phyloP scores from a whole-genome alignment of 2,113 vertebrate genomes.

The Abramis brama region DNA sequence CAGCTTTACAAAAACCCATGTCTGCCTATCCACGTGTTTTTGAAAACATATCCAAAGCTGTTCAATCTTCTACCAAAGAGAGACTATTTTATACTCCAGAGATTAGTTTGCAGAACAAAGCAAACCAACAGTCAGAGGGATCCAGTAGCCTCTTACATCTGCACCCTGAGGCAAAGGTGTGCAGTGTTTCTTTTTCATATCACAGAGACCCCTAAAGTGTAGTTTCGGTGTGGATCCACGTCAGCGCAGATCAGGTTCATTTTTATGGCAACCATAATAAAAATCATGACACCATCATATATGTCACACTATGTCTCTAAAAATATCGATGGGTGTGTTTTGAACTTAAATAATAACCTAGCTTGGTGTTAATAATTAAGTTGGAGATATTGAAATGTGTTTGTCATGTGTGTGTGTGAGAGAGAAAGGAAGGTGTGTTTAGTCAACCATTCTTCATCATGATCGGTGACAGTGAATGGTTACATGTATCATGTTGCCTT shows the following conservation, averaged over 20 bases:
- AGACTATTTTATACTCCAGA: not conserved
- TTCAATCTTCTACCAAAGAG: slow-evolving; percentile 6
- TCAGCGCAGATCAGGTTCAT: not conserved
- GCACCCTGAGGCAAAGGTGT: slow-evolving; percentile 25
- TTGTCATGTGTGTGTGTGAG: slow-evolving; percentile 10
- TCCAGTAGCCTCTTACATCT: not conserved
- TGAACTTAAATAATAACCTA: not conserved
- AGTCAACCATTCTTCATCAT: not conserved
- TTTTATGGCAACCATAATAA: slow-evolving; percentile 17
- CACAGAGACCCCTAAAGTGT: not conserved
- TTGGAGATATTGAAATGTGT: not conserved
- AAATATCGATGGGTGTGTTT: slow-evolving; percentile 8
- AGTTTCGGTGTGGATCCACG: slow-evolving; percentile 14
- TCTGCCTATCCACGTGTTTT: slow-evolving; percentile 28
- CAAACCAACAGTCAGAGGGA: not conserved
- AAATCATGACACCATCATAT: not conserved
- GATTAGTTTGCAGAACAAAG: slow-evolving; percentile 22
- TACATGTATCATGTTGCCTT: slow-evolving; percentile 43
- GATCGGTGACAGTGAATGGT: slow-evolving; percentile 18
- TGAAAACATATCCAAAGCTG: slow-evolving; percentile 34
- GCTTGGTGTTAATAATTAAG: slow-evolving; percentile 56
- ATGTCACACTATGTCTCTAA: slow-evolving; percentile 14
- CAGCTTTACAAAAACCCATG: slow-evolving; percentile 17
- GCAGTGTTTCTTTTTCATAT: not conserved
- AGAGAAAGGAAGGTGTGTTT: slow-evolving; percentile 24